Evolutionary conservation across 2,888 invertebrate species (phyloP), one percentile per base, ranked within the genome.

Genomic region (Atethmia centrago): DNA sequence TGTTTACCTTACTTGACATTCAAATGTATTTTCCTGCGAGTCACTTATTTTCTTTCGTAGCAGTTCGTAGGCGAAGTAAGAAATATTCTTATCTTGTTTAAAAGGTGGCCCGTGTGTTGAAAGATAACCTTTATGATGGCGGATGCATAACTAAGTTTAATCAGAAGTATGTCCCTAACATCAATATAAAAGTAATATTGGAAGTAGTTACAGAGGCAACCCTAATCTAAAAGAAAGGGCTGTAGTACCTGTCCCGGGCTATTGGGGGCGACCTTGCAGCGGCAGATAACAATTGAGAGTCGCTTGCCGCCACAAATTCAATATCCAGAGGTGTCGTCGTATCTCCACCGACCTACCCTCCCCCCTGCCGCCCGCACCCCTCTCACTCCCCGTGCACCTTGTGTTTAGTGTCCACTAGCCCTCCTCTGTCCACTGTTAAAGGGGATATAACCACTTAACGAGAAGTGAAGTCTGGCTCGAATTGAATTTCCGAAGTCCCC

Each of bases 371-470:
- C 78, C 74, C 80, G 70, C 79, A 56, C 84, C 78, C 87, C 78
- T 63, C 79, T 68, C 76, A 56, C 77, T 78, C 78, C 80, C 86
- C 82, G 85, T 81, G 88, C 92, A 91, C 93, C 93, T 93, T 90
- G 92, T 91, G 93, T 93, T 93, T 92, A 93, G 93, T 92, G 95
- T 92, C 93, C 94, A 91, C 91, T 91, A 85, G 88, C 90, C 89
- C 88, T 89, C 90, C 94, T 89, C 91, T 88, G 92, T 90, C 90
- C 91, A 88, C 91, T 90, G 91, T 91, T 91, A 88, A 89, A 92
- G 92, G 93, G 94, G 93, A 94, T 95, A 94, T 95, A 94, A 95
- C 95, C 96, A 96, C 96, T 96, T 95, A 95, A 94, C 96, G 94
- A 92, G 92, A 90, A 93, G 91, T 92, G 92, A 94, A 95, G 94